Conservation (phyloP, 2,113 vertebrate species). For the Peucedramus taeniatus region DNA sequence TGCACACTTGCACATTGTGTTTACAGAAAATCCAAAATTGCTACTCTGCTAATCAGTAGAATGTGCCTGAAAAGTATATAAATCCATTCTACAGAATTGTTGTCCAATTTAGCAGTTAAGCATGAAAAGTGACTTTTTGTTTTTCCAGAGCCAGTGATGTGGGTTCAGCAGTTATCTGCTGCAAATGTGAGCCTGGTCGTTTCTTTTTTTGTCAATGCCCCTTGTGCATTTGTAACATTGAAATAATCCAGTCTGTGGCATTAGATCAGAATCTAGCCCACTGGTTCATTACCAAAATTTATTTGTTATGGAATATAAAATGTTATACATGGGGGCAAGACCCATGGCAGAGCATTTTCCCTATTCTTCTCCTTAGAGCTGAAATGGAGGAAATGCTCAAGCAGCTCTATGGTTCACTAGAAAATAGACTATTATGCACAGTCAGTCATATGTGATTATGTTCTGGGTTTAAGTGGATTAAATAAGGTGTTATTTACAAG, state of each 20-base stretch:
- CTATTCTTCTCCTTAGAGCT: neutral
- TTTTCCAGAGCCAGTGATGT: neutral
- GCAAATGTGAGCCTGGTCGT: neutral
- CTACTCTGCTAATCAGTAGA: neutral
- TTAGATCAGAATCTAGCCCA: neutral
- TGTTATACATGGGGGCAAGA: neutral
- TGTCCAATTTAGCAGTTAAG: neutral
- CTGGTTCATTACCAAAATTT: neutral
- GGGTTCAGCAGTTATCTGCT: neutral
- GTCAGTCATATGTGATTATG: neutral
- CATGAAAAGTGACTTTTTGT: neutral
- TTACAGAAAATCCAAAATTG: neutral
- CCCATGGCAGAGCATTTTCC: neutral
- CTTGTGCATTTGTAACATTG: neutral
- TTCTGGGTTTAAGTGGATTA: slow-evolving; percentile 53
- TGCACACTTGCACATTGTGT: rapidly evolving
- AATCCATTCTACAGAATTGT: neutral
- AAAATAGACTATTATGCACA: neutral
- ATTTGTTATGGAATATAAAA: neutral
- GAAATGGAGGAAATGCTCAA: neutral
- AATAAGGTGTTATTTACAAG: slow-evolving; percentile 57
- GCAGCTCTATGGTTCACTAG: neutral
- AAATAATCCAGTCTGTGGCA: neutral
- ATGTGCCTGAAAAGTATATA: neutral
- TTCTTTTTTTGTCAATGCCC: neutral